Evolutionary conservation across 2,888 invertebrate species (phyloP).

Genomic region (Corbicula japonica): DNA sequence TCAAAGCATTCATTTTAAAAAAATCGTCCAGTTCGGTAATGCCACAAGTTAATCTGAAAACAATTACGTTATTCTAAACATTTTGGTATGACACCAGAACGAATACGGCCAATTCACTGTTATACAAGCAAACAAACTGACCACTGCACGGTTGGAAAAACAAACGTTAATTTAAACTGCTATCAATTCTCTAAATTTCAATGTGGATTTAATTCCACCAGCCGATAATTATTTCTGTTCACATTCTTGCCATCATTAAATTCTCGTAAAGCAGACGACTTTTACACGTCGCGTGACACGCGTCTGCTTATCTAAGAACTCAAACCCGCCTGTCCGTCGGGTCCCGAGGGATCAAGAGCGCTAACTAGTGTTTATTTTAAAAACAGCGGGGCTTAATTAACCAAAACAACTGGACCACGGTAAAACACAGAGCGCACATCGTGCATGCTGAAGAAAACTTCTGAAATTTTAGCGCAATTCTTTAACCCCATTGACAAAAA

Average conservation of each 20-base stretch:
- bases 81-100: conserved; percentile 32
- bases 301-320: conserved; percentile 40
- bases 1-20: too few species aligned
- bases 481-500: too few species aligned
- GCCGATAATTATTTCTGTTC: conserved; percentile 26
- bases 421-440: conserved; percentile 3
- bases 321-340: conserved; percentile 2
- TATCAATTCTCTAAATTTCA: conserved; percentile 38
- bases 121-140: conserved; percentile 47
- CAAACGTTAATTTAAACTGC: conserved; percentile 32
- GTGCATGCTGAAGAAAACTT: too few species aligned
- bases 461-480: too few species aligned
- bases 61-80: conserved; percentile 26
- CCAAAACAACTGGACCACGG: conserved; percentile 9
- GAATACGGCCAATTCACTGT: conserved; percentile 21
- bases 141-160: conserved; percentile 22
- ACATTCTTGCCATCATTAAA: conserved; percentile 51
- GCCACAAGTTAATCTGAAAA: neutral
- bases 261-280: conserved; percentile 25
- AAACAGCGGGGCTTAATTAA: conserved; percentile 44
- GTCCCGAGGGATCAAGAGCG: conserved; percentile 36
- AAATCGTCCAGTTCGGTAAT: too few species aligned
- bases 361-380: conserved; percentile 26
- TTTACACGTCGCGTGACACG: conserved; percentile 32
- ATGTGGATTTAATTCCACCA: conserved; percentile 45